A percentile compares a stretch with the other conserved stretches of the same genome.
These are phyloP conservation scores for Sphaeramia orbicularis DNA, from an alignment of 2,797 vertebrate genomes.

Conservation along the genomic window DNA sequence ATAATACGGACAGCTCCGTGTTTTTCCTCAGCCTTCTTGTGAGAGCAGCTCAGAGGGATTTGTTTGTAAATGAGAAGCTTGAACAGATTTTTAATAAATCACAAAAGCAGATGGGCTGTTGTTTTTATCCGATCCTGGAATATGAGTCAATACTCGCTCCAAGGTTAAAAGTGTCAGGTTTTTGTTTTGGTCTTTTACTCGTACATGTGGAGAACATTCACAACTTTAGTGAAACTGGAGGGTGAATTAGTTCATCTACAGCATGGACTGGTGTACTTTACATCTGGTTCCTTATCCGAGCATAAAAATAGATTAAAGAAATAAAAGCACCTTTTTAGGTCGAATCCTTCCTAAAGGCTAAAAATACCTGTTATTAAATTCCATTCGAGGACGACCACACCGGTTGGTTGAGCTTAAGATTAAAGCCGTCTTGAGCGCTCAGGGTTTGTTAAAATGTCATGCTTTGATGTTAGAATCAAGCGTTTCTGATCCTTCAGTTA, in stretches of 20 bases:
- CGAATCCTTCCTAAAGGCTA: background rate
- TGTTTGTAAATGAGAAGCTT: too few relatives aligned
- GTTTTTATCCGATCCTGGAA: too few relatives aligned
- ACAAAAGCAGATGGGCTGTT: too few relatives aligned
- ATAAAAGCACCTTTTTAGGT: constrained; percentile 7
- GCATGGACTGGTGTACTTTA: background rate
- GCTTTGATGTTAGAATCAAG: constrained; percentile 53
- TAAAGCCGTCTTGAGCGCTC: constrained; percentile 24
- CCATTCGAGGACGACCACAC: constrained; percentile 10
- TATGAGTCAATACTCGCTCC: too few relatives aligned
- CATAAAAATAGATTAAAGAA: background rate
- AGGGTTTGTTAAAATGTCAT: constrained; percentile 43
- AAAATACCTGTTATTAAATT: background rate
- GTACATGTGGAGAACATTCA: background rate
- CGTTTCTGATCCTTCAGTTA: constrained; percentile 38
- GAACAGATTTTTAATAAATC: too few relatives aligned
- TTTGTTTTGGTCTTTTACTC: too few relatives aligned
- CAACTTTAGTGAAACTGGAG: background rate
- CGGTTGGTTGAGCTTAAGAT: constrained; percentile 30
- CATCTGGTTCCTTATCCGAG: background rate
- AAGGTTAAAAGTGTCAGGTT: too few relatives aligned
- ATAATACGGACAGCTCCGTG: too few relatives aligned
- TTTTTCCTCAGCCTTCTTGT: too few relatives aligned
- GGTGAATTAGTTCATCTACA: background rate
- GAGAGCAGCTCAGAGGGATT: too few relatives aligned